Evolutionary conservation across 2,888 invertebrate species (phyloP).

Genomic region (Drosophila kuntzei): DNA sequence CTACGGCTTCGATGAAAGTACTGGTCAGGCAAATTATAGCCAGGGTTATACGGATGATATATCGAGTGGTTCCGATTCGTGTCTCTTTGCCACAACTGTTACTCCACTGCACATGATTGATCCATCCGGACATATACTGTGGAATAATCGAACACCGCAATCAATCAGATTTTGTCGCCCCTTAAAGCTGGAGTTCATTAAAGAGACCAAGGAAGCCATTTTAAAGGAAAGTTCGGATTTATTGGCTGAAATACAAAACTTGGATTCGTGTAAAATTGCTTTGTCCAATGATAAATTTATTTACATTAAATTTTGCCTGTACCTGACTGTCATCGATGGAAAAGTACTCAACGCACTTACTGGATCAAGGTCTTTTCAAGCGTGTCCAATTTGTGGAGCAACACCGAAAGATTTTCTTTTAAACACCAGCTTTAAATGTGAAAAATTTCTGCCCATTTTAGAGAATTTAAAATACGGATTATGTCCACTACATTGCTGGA

Average conservation of each 20-base stretch:
- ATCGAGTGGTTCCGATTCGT: background rate
- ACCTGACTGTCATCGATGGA: too few species aligned
- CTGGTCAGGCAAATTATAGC: background rate
- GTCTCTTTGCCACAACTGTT: background rate
- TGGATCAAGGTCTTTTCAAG: background rate
- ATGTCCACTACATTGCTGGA: slow-evolving; percentile 15
- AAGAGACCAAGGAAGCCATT: too few species aligned
- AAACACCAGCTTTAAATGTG: slow-evolving; percentile 5
- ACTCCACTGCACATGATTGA: background rate
- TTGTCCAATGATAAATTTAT: too few species aligned
- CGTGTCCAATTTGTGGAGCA: background rate
- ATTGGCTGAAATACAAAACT: too few species aligned
- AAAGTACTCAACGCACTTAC: too few species aligned
- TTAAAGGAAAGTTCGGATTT: too few species aligned
- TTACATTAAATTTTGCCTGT: too few species aligned
- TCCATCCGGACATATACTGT: background rate
- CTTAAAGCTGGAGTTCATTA: background rate
- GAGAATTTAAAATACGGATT: slow-evolving; percentile 7
- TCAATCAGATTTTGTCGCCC: too few species aligned
- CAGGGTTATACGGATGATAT: background rate
- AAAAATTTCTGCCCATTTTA: background rate
- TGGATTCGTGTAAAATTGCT: too few species aligned
- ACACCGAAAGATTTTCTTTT: slow-evolving; percentile 1
- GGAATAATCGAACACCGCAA: too few species aligned
- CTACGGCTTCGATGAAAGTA: slow-evolving; percentile 1